Evolutionary conservation across 2,113 vertebrate species (phyloP), one percentile per base, ranked within the genome.

Genomic region (Limanda limanda): DNA sequence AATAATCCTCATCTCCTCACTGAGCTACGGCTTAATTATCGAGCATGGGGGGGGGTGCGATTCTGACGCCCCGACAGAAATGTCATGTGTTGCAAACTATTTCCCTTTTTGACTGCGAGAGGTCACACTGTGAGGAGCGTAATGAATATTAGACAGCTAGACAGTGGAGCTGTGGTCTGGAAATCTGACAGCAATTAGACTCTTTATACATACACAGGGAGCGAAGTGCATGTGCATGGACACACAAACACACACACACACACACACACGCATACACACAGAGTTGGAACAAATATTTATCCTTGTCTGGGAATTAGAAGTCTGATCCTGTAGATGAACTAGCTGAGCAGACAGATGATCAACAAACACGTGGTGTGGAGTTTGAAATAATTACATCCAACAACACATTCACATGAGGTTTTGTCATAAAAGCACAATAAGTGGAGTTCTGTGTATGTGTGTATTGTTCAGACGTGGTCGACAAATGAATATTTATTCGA

Each of bases 161-260:
- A 88, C 78, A 66, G 84, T 83, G 83, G 66, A 77, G 86, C 85
- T 88, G 86, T 79, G 82, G 76, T 84, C 78, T 87, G 82, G 82
- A 84, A 88, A 92, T 91, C 91, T 92, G 92, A 93, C 90, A 92
- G 90, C 88, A 92, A 91, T 93, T 90, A 92, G 88, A 76, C 76
- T 86, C 71, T 82, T 86, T 74, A 84, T 74, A 87, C 85, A 90
- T 81, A 90, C 87, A 91, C 63, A 79, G 42, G 68, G 52, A 83
- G 75, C 3, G 7, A 76, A 21, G 64, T 71, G 60, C 67, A 82
- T 73, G 62, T 64, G 69, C 74, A 71, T 14, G 45, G 27, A 7
- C 35, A 15, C 23, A 20, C 71, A n/a, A n/a, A 23, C 71, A 55
- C 6, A 23, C 71, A 62, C 13, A 27, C 74, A 27, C 65, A 68